Conservation (phyloP, 2,113 vertebrate species). For the Morone saxatilis region DNA sequence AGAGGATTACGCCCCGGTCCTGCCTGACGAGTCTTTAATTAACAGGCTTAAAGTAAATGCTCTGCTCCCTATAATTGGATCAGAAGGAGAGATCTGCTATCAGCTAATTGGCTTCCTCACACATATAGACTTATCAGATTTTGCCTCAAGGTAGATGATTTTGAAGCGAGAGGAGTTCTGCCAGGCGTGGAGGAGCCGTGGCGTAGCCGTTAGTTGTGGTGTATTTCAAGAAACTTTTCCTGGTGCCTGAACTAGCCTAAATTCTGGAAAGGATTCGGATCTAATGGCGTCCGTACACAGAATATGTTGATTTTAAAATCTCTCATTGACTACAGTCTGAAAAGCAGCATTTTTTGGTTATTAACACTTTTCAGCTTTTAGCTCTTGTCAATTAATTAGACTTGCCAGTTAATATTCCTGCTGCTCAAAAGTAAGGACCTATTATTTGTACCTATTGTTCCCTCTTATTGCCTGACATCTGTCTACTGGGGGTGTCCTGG, state of each 20-base stretch:
- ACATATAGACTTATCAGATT: slow-evolving; percentile 76
- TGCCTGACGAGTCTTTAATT: slow-evolving; percentile 83
- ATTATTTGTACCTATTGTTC: too few relatives aligned
- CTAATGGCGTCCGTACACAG: neutral
- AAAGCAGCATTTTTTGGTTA: neutral
- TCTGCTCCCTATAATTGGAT: slow-evolving; percentile 82
- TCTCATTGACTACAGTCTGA: neutral
- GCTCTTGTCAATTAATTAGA: neutral
- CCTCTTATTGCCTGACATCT: neutral
- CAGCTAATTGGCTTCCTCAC: slow-evolving; percentile 82
- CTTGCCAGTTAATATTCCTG: neutral
- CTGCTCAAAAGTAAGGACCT: neutral
- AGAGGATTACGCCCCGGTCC: slow-evolving; percentile 74
- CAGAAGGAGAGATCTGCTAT: slow-evolving; percentile 79
- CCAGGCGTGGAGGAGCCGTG: slow-evolving; percentile 24
- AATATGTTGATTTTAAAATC: neutral
- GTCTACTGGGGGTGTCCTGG: neutral
- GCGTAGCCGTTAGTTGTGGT: slow-evolving; percentile 17
- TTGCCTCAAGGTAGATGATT: slow-evolving; percentile 63
- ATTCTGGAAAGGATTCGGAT: neutral
- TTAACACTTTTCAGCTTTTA: neutral
- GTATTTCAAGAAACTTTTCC: slow-evolving; percentile 65
- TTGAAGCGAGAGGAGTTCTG: slow-evolving; percentile 42
- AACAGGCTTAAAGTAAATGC: slow-evolving; percentile 85
- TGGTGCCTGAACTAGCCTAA: neutral